Base-by-base conservation (phyloP, 2,113 vertebrate species). In the Grallaria varia region DNA sequence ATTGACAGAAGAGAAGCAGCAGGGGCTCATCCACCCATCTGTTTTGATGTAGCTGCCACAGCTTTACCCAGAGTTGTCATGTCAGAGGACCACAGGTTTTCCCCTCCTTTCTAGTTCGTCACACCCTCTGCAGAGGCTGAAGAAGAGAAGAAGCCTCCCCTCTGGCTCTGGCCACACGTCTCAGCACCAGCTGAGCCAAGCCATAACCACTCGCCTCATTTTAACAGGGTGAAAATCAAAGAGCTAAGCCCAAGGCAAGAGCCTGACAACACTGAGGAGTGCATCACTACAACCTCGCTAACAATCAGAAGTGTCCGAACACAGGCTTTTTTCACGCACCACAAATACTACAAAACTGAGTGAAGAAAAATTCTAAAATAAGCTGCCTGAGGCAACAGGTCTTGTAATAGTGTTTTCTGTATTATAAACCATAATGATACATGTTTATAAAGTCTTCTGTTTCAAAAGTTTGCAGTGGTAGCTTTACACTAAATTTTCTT, bases 1-100 rank as follows among this genome's bases (percentile, higher is more conserved):
- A 25, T 33, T 0, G 1, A 73, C 21, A 64, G 58, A 69, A 60
- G 31, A 95, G 87, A 44, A 42, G 50, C 45, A 69, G 59, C 10
- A 22, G 55, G 52, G 37, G 13, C 45, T 62, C 27, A 25, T 27
- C 74, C 31, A 56, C 52, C 33, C 71, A 42, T 42, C 37, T 52
- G 45, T 59, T 55, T 45, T 19, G 59, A 17, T 0, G 28, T 11
- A 30, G 35, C 52, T 63, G 28, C 39, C 62, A 39, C 50, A 44
- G 56, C 40, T 56, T 37, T 7, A 56, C n/a, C 28, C 20, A 16
- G 63, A 18, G 16, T 17, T 45, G 27, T 44, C 83, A 47, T 0
- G 0, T 30, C 64, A 58, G 50, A 74, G 59, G 52, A 66, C 21
- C 0, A 0, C 35, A 37, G 2, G 3, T 31, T n/a, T 40, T 67